phyloP scores from a whole-genome alignment of 2,888 invertebrate genomes.

The Macropis europaea region DNA sequence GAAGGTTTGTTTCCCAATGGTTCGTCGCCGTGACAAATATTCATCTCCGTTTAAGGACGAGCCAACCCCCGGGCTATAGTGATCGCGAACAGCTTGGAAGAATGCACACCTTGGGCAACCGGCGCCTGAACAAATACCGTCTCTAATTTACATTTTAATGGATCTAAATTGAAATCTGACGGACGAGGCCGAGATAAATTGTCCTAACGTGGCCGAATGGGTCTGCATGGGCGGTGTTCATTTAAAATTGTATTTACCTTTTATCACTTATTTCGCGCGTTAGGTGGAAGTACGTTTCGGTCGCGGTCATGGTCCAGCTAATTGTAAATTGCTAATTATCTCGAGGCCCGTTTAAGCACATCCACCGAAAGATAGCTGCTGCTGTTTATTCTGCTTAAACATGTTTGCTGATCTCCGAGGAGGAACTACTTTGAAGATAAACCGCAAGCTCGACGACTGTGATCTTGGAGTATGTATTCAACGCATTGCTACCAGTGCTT shows the following conservation, averaged over 20 bases:
- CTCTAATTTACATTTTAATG: conserved; percentile 72
- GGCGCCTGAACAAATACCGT: conserved; percentile 60
- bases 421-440: too few relatives aligned
- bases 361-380: neutral
- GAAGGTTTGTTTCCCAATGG: conserved; percentile 7
- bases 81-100: conserved; percentile 34
- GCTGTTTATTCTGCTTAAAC: neutral
- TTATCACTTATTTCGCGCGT: conserved; percentile 41
- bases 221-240: conserved; percentile 44
- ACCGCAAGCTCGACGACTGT: too few relatives aligned
- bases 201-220: conserved; percentile 2
- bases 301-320: neutral
- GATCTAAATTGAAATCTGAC: conserved; percentile 73
- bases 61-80: conserved; percentile 21
- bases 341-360: conserved; percentile 14
- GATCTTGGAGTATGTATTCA: too few relatives aligned
- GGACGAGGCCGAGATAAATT: conserved; percentile 58
- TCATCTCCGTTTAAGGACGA: conserved; percentile 4
- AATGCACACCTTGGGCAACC: conserved; percentile 43
- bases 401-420: too few relatives aligned
- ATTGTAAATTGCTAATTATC: conserved; percentile 53
- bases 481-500: too few relatives aligned
- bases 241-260: conserved; percentile 58
- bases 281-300: neutral
- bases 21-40: conserved; percentile 36